Conservation (phyloP, 2,797 vertebrate genomes). For the Anguilla megastoma region DNA sequence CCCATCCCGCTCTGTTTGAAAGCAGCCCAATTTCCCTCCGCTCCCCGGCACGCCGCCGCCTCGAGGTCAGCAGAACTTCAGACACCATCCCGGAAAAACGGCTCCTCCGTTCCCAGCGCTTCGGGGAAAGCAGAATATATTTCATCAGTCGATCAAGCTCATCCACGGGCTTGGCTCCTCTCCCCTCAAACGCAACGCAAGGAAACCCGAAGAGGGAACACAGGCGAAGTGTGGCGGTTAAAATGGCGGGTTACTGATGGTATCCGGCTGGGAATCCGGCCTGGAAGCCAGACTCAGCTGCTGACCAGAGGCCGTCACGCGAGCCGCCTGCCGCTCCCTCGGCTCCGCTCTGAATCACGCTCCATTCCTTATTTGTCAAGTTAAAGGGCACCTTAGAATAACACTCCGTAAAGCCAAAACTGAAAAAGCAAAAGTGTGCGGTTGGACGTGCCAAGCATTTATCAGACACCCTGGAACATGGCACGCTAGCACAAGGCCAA, state of each 20-base stretch:
- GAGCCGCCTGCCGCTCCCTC: no score
- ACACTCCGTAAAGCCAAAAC: neutral
- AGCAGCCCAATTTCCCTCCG: no score
- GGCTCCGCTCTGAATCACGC: neutral
- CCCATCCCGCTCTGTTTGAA: neutral
- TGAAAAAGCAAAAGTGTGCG: neutral
- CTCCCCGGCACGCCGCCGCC: neutral
- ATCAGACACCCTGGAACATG: neutral
- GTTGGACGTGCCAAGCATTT: neutral
- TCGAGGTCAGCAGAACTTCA: neutral
- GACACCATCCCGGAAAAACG: neutral
- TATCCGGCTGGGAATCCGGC: neutral
- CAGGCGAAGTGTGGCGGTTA: neutral
- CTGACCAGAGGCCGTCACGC: neutral
- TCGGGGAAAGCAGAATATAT: neutral
- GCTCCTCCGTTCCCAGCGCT: neutral
- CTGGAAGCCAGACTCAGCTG: neutral
- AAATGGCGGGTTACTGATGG: neutral
- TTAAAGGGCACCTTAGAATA: neutral
- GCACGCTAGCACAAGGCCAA: neutral
- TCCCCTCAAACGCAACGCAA: neutral
- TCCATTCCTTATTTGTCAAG: constrained; percentile 1
- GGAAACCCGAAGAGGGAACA: neutral
- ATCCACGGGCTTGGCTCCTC: neutral
- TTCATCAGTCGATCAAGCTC: neutral